phyloP scores from a whole-genome alignment of 1,140 invertebrate genomes.

The Steinernema khuongi region DNA sequence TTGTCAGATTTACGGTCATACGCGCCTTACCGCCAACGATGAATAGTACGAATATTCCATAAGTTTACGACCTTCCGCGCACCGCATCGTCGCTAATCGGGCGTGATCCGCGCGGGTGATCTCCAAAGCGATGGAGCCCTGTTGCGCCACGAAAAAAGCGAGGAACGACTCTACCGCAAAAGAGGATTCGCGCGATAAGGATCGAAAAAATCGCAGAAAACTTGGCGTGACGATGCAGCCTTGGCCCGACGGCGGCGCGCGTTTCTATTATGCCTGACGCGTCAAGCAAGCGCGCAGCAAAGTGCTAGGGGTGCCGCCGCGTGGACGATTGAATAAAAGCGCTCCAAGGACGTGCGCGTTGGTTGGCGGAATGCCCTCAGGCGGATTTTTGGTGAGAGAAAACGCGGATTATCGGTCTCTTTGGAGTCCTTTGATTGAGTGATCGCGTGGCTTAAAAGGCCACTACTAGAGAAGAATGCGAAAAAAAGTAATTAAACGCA shows the following conservation, averaged over 20 bases:
- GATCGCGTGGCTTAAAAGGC: too few species aligned
- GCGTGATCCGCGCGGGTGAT: neutral
- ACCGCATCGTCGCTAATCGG: neutral
- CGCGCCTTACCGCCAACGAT: neutral
- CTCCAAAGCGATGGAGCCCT: neutral
- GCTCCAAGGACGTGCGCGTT: neutral
- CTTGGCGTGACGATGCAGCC: neutral
- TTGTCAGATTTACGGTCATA: slow-evolving; percentile 4
- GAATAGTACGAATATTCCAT: neutral
- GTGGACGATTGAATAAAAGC: neutral
- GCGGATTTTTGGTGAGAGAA: neutral
- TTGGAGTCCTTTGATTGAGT: too few species aligned
- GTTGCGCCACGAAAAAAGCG: neutral
- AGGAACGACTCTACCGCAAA: neutral
- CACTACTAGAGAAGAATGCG: neutral
- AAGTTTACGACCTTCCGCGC: neutral
- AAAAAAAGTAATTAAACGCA: neutral
- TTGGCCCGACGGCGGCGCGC: neutral
- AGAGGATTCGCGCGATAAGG: neutral
- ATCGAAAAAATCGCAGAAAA: neutral
- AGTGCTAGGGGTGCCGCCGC: neutral
- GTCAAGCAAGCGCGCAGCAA: neutral
- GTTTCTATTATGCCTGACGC: neutral
- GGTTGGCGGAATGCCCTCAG: neutral
- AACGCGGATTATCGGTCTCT: neutral